Conservation (phyloP, 2,113 vertebrate genomes). For the Hippocampus abdominalis region DNA sequence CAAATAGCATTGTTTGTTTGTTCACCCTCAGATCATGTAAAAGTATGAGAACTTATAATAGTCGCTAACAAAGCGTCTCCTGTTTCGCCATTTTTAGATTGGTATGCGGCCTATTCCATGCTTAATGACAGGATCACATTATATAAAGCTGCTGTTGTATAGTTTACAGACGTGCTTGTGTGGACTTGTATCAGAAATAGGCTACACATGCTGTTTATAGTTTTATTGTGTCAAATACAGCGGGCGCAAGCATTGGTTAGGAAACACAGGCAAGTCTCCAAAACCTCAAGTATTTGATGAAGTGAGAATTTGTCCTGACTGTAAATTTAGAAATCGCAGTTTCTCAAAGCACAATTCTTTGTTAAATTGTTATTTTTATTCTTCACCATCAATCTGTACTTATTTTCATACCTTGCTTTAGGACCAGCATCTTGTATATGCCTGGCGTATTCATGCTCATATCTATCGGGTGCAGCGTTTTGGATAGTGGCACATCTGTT, state of each 20-base stretch:
- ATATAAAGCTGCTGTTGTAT: neutral
- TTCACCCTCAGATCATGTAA: constrained; percentile 43
- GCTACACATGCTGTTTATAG: neutral
- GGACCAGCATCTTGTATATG: neutral
- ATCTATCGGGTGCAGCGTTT: neutral
- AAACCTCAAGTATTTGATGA: constrained; percentile 4
- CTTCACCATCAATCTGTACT: neutral
- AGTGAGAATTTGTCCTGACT: neutral
- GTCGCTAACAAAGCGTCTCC: constrained; percentile 10
- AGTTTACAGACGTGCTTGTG: neutral
- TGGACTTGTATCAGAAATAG: constrained; percentile 19
- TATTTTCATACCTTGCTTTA: constrained; percentile 6
- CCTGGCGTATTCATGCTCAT: neutral
- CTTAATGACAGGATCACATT: constrained; percentile 35
- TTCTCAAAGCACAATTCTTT: constrained; percentile 1
- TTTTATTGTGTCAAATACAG: constrained; percentile 13
- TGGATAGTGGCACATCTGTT: neutral
- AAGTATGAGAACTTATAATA: constrained; percentile 14
- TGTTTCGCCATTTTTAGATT: constrained; percentile 15
- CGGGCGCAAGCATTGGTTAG: neutral
- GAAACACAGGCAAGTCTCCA: neutral
- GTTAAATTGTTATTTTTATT: neutral
- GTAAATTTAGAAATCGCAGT: neutral
- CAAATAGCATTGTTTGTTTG: constrained; percentile 43
- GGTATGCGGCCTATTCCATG: constrained; percentile 11